Evolutionary conservation across 2,797 vertebrate species (phyloP), one percentile per base, ranked within the genome.

Genomic region (Enteromius thamalakanensis): DNA sequence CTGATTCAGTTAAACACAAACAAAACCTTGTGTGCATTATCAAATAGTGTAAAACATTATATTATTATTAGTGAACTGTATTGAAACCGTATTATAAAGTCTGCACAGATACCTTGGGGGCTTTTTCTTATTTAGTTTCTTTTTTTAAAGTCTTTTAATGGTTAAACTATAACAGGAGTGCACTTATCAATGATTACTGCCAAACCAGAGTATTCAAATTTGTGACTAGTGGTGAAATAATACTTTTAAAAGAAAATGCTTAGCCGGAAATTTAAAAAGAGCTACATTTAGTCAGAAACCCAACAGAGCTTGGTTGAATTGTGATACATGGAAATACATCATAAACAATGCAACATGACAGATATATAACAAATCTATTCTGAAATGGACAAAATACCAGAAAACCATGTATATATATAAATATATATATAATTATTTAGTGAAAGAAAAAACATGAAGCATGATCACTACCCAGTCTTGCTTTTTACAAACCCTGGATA

Each of bases 401-500:
- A 88, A 91, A 93, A 86, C 81, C 82, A 84, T 1, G 14, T 6
- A 62, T 86, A 80, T 80, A 89, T 87, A 10, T 10, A 42, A 3
- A 47, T 6, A 62, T 86, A 80, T 80, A 89, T 87, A 88, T 64
- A 69, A 83, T 78, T 77, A 34, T 79, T 85, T 42, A 67, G 76
- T 84, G 42, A 51, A 83, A 80, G 47, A 75, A n/a, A 89, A 88
- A 88, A 62, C 65, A 0, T 85, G 86, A 77, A 85, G 69, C 51
- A 84, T 82, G 84, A 89, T 86, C 76, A 42, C 84, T 77, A 86
- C 85, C 86, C 40, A 34, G 40, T 32, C 74, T 89, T 86, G 86
- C 86, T 85, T 89, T 55, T 53, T 11, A 53, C 83, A 91, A 87
- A 90, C 90, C 76, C 65, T 19, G 85, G 81, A 91, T 90, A 90